Percentiles rank a stretch among this genome's conserved stretches.
Conservation (phyloP, 2,888 invertebrate species). For the Nomada ferruginata region DNA sequence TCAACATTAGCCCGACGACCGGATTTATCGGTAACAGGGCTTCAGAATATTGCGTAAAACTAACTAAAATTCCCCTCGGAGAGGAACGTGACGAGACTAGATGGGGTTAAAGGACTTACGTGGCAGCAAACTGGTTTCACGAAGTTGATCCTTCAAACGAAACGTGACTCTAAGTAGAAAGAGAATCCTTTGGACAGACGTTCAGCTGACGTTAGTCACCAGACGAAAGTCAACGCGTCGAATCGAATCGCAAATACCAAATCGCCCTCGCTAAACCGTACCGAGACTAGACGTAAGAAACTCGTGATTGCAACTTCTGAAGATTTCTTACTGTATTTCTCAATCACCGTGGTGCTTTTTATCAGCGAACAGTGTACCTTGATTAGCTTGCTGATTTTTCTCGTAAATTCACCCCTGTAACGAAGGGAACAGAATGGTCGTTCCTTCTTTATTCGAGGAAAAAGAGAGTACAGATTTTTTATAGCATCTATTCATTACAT, state of each 20-base stretch:
- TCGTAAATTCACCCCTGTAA: conserved; percentile 1
- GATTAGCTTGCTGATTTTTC: not conserved
- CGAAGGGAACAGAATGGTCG: not conserved
- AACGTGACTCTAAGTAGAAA: not conserved
- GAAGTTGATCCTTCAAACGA: not conserved
- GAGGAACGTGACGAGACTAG: conserved; percentile 31
- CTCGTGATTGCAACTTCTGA: not conserved
- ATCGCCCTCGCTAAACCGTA: conserved; percentile 3
- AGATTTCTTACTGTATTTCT: conserved; percentile 14
- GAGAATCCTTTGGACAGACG: not conserved
- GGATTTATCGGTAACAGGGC: conserved; percentile 28
- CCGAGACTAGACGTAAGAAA: not conserved
- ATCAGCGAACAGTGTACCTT: not conserved
- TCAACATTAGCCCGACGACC: conserved; percentile 21
- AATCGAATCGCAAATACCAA: not conserved
- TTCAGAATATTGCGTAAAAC: conserved; percentile 10
- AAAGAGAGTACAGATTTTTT: not conserved
- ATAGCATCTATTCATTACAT: not conserved
- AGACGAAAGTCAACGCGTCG: not conserved
- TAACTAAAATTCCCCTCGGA: conserved; percentile 9
- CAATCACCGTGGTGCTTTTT: not conserved
- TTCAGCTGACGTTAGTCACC: not conserved
- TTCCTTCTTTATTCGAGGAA: not conserved
- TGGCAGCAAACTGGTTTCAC: not conserved
- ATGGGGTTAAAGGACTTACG: conserved; percentile 3